Evolutionary conservation across 2,888 invertebrate species (phyloP), one percentile per base, ranked within the genome.

Genomic region (Sclerodermus sp.): DNA sequence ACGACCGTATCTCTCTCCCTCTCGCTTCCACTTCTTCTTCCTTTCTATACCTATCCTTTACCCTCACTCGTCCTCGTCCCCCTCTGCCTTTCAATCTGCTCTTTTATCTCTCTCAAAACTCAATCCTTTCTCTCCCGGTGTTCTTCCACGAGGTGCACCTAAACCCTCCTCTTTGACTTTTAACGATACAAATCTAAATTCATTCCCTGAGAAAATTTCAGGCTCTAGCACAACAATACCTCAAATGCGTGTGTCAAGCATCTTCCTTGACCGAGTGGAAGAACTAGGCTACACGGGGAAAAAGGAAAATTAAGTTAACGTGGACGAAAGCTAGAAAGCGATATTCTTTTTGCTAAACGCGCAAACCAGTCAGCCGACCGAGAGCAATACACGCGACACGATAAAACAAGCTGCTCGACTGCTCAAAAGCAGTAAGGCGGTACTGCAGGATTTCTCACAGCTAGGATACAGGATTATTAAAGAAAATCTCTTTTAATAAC

Each of bases 1-100:
- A 68, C 57, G 66, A 67, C 63, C 67, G 62, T 68, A 61, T 63
- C 55, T 57, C 50, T 58, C 60, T 58, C 60, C 58, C 57, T 60
- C 61, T 55, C 50, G 54, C 17, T 31, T 8, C 14, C 31, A 10
- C 38, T 38, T 37, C 37, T 10, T 34, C 34, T 34, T 34, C 4
- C 23, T 5, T 8, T 3, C 23, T n/a, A n/a, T n/a, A n/a, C n/a
- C n/a, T 6, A 30, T 10, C 30, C 30, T 30, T 10, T 30, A 30
- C 30, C 30, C 30, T 32, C 13, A 6, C 18, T 17, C 31, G 13
- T 32, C 42, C 41, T 10, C 16, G 10, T 8, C 43, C 41, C 18
- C 30, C 1, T 44, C 43, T 40, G 45, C 46, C 32, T 16, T 18
- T 42, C n/a, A 15, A n/a, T 15, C 34, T 45, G 42, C 44, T n/a